Conservation (phyloP, 2,888 invertebrate genomes). For the Sipha maydis region DNA sequence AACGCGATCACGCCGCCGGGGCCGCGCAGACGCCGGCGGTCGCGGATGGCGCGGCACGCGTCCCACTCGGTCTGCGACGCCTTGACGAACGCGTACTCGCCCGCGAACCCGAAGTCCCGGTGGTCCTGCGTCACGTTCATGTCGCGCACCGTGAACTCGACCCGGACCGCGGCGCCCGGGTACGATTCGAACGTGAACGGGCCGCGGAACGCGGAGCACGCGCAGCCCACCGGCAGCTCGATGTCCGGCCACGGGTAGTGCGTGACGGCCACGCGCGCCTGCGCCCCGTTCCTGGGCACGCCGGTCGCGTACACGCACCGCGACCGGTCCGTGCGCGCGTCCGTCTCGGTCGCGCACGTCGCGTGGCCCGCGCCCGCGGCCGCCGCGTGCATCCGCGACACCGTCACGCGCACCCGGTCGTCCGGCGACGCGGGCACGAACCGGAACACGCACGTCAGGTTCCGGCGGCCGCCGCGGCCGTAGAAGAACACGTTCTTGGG, state of each 20-base stretch:
- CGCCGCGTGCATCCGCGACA: slow-evolving; percentile 16
- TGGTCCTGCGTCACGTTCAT: slow-evolving; percentile 87
- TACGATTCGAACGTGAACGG: slow-evolving; percentile 75
- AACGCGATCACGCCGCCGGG: slow-evolving; percentile 73
- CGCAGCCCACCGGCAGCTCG: slow-evolving; percentile 77
- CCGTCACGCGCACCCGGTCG: slow-evolving; percentile 26
- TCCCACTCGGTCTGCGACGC: slow-evolving; percentile 71
- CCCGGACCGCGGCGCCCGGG: slow-evolving; percentile 77
- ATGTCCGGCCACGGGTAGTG: slow-evolving; percentile 79
- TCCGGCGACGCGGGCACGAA: slow-evolving; percentile 73
- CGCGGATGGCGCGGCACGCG: slow-evolving; percentile 75
- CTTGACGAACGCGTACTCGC: slow-evolving; percentile 68
- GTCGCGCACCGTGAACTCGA: slow-evolving; percentile 79
- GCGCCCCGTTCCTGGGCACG: slow-evolving; percentile 64
- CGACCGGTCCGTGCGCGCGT: slow-evolving; percentile 75
- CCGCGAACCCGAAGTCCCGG: slow-evolving; percentile 80
- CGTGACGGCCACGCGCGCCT: slow-evolving; percentile 72
- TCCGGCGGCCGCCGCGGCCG: slow-evolving; percentile 82
- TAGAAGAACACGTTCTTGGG: slow-evolving; percentile 85
- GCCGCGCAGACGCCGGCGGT: slow-evolving; percentile 75
- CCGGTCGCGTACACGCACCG: slow-evolving; percentile 71
- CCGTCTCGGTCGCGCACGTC: slow-evolving; percentile 75
- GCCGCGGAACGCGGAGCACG: slow-evolving; percentile 79
- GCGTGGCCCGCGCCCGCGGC: background rate
- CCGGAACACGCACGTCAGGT: slow-evolving; percentile 79